Percentiles rank a stretch among this genome's conserved stretches.
phyloP scores from a whole-genome alignment of 2,797 vertebrate genomes.

The Choloepus didactylus region DNA sequence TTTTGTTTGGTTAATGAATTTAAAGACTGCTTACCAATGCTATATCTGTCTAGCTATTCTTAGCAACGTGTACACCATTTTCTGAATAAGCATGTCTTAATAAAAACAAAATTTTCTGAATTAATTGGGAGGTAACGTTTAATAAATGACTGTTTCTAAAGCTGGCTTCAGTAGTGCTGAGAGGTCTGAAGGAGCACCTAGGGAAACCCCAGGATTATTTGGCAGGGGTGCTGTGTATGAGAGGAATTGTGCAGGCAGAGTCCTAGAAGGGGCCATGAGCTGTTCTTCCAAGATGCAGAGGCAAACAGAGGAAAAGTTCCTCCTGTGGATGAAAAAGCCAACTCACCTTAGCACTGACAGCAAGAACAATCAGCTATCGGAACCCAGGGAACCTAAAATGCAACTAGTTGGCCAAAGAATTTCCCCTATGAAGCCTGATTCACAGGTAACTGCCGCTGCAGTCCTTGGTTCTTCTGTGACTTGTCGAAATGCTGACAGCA shows the following conservation, averaged over 20 bases:
- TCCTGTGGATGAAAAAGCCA: constrained; percentile 96
- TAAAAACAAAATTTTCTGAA: constrained; percentile 84
- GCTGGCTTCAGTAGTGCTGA: constrained; percentile 95
- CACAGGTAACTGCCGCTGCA: constrained; percentile 89
- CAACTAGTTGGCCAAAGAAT: constrained; percentile 88
- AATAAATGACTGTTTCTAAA: constrained; percentile 95
- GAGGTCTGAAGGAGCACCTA: constrained; percentile 93
- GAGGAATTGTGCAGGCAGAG: constrained; percentile 95
- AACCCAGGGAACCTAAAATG: constrained; percentile 91
- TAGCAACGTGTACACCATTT: constrained; percentile 79
- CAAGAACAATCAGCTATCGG: constrained; percentile 90
- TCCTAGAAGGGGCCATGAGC: constrained; percentile 97
- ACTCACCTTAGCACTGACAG: constrained; percentile 93
- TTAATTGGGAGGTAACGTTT: constrained; percentile 78
- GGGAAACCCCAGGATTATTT: constrained; percentile 95
- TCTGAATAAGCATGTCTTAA: constrained; percentile 86
- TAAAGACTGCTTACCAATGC: constrained; percentile 49
- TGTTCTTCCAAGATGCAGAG: constrained; percentile 97
- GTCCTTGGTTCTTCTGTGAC: constrained; percentile 90
- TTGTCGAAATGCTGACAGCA: constrained; percentile 89
- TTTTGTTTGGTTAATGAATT: constrained; percentile 73
- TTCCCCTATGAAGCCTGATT: constrained; percentile 88
- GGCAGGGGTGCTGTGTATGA: constrained; percentile 93
- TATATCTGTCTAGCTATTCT: constrained; percentile 46
- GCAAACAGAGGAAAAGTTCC: constrained; percentile 97